phyloP scores from a whole-genome alignment of 2,888 invertebrate species.

The Pteria penguin region DNA sequence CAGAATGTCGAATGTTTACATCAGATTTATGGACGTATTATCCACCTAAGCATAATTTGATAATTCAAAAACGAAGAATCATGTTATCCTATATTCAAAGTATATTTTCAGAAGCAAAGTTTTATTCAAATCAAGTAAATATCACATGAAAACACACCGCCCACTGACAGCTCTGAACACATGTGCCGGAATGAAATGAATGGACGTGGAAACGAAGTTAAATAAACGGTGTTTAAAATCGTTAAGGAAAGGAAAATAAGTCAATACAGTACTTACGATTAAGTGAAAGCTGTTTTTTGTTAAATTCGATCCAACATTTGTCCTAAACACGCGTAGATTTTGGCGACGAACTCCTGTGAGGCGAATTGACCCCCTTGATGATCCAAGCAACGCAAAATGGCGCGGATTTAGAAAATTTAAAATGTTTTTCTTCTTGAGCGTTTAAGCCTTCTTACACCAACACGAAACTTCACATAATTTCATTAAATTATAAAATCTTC shows the following conservation, averaged over 20 bases:
- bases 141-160: too few relatives aligned
- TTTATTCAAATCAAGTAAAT: too few relatives aligned
- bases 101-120: too few relatives aligned
- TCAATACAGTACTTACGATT: not conserved
- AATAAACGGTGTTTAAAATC: not conserved
- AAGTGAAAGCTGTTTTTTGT: not conserved
- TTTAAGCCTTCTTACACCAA: too few relatives aligned
- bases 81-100: too few relatives aligned
- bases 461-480: not conserved
- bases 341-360: not conserved
- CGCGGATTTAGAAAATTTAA: constrained; percentile 38
- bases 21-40: too few relatives aligned
- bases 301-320: not conserved
- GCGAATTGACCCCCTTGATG: constrained; percentile 32
- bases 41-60: too few relatives aligned
- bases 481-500: too few relatives aligned
- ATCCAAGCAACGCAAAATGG: constrained; percentile 49
- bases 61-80: too few relatives aligned
- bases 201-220: constrained; percentile 15
- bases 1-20: too few relatives aligned
- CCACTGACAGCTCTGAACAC: too few relatives aligned
- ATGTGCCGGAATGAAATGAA: constrained; percentile 22
- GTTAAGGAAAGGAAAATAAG: not conserved
- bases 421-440: not conserved
- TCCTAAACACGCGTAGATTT: not conserved